These are phyloP conservation scores for Gobionotothen gibberifrons DNA, from an alignment of 2,797 vertebrate genomes.

Conservation along the genomic window DNA sequence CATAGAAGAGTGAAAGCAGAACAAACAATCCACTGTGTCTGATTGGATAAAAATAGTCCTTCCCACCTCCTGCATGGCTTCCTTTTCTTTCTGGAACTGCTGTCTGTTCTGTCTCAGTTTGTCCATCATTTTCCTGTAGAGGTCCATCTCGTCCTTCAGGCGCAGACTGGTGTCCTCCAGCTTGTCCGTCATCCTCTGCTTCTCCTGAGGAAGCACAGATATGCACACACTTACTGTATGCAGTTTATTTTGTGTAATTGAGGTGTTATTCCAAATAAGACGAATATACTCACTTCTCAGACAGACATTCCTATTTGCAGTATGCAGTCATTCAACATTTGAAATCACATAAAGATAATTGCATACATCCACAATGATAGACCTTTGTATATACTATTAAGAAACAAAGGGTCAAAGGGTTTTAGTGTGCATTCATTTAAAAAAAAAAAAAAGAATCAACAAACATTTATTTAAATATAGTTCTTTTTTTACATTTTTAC, in stretches of 20 bases:
- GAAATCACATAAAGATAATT: not conserved
- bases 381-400: not conserved
- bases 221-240: not conserved
- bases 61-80: conserved; percentile 94
- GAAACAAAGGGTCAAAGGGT: too few species aligned
- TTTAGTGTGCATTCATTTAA: too few species aligned
- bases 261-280: not conserved
- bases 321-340: not conserved
- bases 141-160: conserved; percentile 96
- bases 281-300: not conserved
- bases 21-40: conserved; percentile 20
- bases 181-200: conserved; percentile 95
- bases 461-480: too few species aligned
- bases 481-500: too few species aligned
- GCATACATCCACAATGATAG: not conserved
- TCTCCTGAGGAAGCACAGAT: conserved; percentile 84
- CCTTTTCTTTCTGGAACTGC: conserved; percentile 95
- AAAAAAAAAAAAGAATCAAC: too few species aligned
- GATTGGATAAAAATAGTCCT: conserved; percentile 9
- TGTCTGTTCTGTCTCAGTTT: conserved; percentile 93
- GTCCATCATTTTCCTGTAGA: conserved; percentile 98
- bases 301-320: not conserved
- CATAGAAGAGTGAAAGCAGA: conserved; percentile 6
- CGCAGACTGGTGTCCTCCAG: conserved; percentile 95
- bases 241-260: not conserved